These are phyloP conservation scores for Fabriciana adippe DNA, from an alignment of 2,888 invertebrate genomes.

Conservation along the genomic window DNA sequence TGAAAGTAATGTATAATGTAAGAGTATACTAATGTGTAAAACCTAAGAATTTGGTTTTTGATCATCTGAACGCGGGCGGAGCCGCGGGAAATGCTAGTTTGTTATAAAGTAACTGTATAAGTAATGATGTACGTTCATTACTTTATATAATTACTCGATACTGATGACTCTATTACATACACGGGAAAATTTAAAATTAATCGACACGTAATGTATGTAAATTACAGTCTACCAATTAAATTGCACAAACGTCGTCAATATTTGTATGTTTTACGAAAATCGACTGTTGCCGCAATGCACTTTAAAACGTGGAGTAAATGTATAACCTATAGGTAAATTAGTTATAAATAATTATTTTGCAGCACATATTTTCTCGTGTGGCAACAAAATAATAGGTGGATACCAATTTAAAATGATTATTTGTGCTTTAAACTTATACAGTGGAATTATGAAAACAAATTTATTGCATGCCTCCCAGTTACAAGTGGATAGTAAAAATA, in stretches of 20 bases:
- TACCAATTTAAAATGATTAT: background rate
- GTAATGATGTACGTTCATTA: constrained; percentile 11
- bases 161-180: constrained; percentile 13
- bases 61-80: too few relatives aligned
- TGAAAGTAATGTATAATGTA: too few relatives aligned
- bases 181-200: constrained; percentile 18
- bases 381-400: background rate
- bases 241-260: constrained; percentile 18
- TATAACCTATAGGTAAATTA: constrained; percentile 5
- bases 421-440: too few relatives aligned
- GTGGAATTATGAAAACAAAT: too few relatives aligned
- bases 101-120: constrained; percentile 15
- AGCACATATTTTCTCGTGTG: background rate
- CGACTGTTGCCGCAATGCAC: constrained; percentile 11
- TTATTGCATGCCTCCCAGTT: too few relatives aligned
- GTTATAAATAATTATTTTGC: constrained; percentile 2
- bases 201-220: constrained; percentile 10
- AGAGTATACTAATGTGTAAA: too few relatives aligned
- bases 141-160: constrained; percentile 4
- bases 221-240: constrained; percentile 18
- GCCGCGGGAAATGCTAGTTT: too few relatives aligned
- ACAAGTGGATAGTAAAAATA: too few relatives aligned
- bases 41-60: too few relatives aligned
- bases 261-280: constrained; percentile 7
- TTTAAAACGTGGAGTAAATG: constrained; percentile 9